Conservation (phyloP, 2,888 invertebrate genomes). For the Dasypolia templi region DNA sequence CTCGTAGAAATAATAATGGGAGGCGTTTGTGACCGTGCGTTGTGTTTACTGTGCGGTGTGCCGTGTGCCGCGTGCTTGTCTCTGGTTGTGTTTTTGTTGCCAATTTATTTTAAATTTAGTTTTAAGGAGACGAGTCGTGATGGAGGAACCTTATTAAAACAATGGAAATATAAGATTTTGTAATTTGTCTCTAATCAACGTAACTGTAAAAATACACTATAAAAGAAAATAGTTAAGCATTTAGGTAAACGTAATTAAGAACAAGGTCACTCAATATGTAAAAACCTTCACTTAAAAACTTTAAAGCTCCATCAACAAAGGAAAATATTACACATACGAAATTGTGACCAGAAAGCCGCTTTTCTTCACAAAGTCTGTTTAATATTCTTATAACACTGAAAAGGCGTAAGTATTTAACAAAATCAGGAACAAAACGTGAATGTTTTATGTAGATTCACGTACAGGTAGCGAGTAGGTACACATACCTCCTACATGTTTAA, state of each 20-base stretch:
- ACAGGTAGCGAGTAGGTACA: slow-evolving; percentile 60
- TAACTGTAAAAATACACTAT: not conserved
- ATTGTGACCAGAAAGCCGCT: slow-evolving; percentile 20
- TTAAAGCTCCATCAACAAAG: not conserved
- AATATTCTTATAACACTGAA: slow-evolving; percentile 45
- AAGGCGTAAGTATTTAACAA: slow-evolving; percentile 47
- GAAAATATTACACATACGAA: slow-evolving; percentile 10
- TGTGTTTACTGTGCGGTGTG: slow-evolving; percentile 76
- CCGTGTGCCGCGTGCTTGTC: slow-evolving; percentile 68
- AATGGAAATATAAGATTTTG: not conserved
- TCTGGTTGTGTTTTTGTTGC: slow-evolving; percentile 52
- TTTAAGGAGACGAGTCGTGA: slow-evolving; percentile 41
- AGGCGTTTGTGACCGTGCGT: slow-evolving; percentile 80
- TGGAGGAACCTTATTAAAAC: not conserved
- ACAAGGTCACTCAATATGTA: not conserved
- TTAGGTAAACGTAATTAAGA: not conserved
- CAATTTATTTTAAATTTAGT: slow-evolving; percentile 62
- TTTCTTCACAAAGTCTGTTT: slow-evolving; percentile 29
- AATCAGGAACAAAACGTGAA: slow-evolving; percentile 59
- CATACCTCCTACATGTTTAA: slow-evolving; percentile 81
- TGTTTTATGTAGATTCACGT: slow-evolving; percentile 62
- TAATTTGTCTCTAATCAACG: not conserved
- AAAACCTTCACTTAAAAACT: not conserved
- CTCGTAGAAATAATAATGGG: slow-evolving; percentile 87
- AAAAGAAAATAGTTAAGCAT: not conserved